Percentiles rank a stretch among this genome's conserved stretches.
Conservation (phyloP, 2,888 invertebrate genomes). For the Pandemis corylana region DNA sequence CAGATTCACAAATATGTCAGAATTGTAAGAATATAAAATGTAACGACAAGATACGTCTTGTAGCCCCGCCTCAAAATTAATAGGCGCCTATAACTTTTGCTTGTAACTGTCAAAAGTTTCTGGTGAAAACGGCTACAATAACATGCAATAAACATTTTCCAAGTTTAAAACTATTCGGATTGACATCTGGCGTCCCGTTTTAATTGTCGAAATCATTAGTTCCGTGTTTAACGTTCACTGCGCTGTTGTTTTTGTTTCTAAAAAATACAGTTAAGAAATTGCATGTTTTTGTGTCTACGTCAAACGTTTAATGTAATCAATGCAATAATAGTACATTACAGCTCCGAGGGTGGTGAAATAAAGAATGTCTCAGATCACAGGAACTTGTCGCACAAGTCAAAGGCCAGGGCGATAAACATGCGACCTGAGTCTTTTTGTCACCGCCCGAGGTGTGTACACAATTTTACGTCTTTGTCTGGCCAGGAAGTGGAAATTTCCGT, state of each 20-base stretch:
- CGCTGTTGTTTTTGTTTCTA: neutral
- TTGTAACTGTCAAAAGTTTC: slow-evolving; percentile 31
- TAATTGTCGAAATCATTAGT: slow-evolving; percentile 11
- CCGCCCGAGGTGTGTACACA: no score
- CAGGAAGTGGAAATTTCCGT: no score
- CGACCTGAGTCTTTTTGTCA: no score
- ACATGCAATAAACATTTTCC: slow-evolving; percentile 23
- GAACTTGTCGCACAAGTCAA: no score
- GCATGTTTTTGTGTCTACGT: neutral
- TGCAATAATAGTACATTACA: neutral
- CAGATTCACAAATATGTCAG: neutral
- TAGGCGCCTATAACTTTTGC: slow-evolving; percentile 32
- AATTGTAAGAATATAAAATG: neutral
- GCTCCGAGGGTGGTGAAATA: no score
- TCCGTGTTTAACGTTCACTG: slow-evolving; percentile 1
- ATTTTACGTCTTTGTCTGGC: no score
- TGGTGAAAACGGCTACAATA: slow-evolving; percentile 20
- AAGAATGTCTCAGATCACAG: no score
- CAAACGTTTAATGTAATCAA: neutral
- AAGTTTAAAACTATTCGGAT: slow-evolving; percentile 21
- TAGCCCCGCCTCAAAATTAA: slow-evolving; percentile 29
- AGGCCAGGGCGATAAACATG: no score
- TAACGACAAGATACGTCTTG: slow-evolving; percentile 8
- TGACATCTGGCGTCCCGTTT: slow-evolving; percentile 21
- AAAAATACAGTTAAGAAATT: neutral